These are phyloP conservation scores for Platorchestia sp. DNA, from an alignment of 1,140 invertebrate species.

Conservation along the genomic window DNA sequence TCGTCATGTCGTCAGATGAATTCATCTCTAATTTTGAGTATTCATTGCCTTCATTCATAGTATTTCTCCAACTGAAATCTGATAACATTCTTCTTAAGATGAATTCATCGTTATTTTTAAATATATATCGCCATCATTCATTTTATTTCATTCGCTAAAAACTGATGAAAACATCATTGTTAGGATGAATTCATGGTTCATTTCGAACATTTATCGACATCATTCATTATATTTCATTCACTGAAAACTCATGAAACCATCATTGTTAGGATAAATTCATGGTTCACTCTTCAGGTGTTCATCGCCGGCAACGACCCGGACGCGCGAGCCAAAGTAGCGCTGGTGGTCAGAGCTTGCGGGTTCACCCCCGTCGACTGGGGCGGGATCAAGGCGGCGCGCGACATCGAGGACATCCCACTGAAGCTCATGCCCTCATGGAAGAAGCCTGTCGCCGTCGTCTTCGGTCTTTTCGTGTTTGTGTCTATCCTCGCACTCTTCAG, in stretches of 20 bases:
- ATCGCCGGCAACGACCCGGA: slow-evolving; percentile 65
- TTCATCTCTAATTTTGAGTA: too few relatives aligned
- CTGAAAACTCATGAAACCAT: background rate
- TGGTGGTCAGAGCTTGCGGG: slow-evolving; percentile 63
- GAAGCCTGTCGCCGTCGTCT: slow-evolving; percentile 64
- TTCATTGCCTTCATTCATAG: too few relatives aligned
- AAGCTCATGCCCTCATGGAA: slow-evolving; percentile 67
- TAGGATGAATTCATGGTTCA: background rate
- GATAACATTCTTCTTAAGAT: too few relatives aligned
- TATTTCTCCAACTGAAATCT: too few relatives aligned
- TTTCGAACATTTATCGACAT: too few relatives aligned
- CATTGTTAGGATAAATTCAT: background rate
- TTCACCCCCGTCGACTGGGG: slow-evolving; percentile 68
- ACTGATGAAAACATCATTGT: too few relatives aligned
- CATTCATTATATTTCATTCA: background rate
- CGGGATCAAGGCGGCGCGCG: slow-evolving; percentile 62
- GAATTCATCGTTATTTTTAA: too few relatives aligned
- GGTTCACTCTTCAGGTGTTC: slow-evolving; percentile 63
- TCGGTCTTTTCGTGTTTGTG: slow-evolving; percentile 66
- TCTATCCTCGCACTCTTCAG: slow-evolving; percentile 66
- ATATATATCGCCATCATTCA: too few relatives aligned
- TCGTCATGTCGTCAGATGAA: too few relatives aligned
- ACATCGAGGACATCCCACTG: slow-evolving; percentile 68
- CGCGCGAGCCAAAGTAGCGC: slow-evolving; percentile 61
- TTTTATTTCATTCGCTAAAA: too few relatives aligned